Percentiles rank a stretch among this genome's conserved stretches.
Conservation (phyloP, 2,113 vertebrate genomes). For the Otus sunia region DNA sequence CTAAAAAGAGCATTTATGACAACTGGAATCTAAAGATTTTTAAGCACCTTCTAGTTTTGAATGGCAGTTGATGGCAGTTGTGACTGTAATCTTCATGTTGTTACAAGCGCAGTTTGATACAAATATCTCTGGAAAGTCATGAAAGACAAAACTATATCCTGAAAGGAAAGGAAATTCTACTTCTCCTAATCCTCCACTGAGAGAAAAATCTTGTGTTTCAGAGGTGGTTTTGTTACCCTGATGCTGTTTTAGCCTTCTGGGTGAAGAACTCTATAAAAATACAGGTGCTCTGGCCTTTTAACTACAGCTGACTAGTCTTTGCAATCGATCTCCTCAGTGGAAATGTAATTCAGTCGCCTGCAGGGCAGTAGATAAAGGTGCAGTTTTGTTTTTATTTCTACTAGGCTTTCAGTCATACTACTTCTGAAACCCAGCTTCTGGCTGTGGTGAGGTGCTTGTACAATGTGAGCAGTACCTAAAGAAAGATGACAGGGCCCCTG, state of each 20-base stretch:
- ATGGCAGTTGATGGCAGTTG: background rate
- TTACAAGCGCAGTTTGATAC: background rate
- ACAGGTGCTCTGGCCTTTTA: background rate
- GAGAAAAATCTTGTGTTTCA: background rate
- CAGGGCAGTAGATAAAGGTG: background rate
- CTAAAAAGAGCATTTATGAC: background rate
- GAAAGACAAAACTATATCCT: background rate
- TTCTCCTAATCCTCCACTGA: background rate
- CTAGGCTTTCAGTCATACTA: background rate
- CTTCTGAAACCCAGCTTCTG: background rate
- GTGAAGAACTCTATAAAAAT: background rate
- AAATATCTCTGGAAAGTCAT: background rate
- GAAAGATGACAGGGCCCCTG: background rate
- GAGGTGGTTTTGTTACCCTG: background rate
- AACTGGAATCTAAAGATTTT: background rate
- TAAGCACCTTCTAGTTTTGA: background rate
- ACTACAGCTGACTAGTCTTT: background rate
- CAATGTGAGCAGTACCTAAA: fast-evolving
- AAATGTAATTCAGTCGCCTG: background rate
- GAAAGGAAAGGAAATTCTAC: background rate
- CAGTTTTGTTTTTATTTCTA: background rate
- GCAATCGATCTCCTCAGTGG: background rate
- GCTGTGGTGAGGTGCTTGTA: background rate
- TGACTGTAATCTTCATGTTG: background rate
- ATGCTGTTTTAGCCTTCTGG: background rate